These are phyloP conservation scores for Acanthoscelides obtectus DNA, from an alignment of 2,888 invertebrate genomes.

Conservation along the genomic window DNA sequence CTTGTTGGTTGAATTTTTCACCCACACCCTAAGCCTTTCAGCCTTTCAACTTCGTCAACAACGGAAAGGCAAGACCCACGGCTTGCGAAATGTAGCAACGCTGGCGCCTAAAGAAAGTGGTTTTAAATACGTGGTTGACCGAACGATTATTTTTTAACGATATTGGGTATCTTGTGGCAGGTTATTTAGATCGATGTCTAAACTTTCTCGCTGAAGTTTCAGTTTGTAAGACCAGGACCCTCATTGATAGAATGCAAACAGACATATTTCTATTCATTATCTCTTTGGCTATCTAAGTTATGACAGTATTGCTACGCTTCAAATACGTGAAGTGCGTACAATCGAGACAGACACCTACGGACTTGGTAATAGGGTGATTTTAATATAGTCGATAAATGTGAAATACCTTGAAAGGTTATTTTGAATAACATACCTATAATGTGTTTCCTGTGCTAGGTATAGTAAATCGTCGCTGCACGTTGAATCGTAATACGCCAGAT, in stretches of 20 bases:
- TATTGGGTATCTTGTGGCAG: too few relatives aligned
- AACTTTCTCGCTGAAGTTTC: neutral
- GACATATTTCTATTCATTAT: neutral
- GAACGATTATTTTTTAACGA: too few relatives aligned
- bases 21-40: too few relatives aligned
- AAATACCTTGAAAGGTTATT: neutral
- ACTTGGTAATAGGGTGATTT: neutral
- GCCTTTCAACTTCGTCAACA: too few relatives aligned
- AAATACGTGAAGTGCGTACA: neutral
- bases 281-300: neutral
- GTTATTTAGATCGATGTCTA: too few relatives aligned
- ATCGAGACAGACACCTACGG: neutral
- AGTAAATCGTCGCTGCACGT: neutral
- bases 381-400: neutral
- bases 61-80: too few relatives aligned
- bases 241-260: too few relatives aligned
- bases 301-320: neutral
- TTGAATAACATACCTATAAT: neutral
- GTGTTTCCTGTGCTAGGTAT: neutral
- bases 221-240: too few relatives aligned
- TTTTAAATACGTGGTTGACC: too few relatives aligned
- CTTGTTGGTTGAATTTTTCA: too few relatives aligned
- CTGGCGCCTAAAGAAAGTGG: too few relatives aligned
- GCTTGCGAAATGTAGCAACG: too few relatives aligned
- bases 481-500: neutral